Evolutionary conservation across 2,113 vertebrate genomes (phyloP).

Genomic region (Urocitellus parryii): DNA sequence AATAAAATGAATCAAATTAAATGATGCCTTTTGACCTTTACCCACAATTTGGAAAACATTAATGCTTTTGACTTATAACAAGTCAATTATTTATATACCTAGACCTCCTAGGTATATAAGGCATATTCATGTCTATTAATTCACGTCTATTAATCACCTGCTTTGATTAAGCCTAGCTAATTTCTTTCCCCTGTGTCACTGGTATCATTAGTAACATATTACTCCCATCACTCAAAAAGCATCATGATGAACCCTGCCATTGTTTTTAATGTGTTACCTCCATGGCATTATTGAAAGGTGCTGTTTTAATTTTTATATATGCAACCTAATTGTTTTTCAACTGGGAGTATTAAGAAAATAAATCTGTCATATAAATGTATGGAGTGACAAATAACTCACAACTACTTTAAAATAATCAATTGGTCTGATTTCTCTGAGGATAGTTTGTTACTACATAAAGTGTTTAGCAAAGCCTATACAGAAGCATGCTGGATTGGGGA

Average conservation of each 20-base stretch:
- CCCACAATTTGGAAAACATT: slow-evolving; percentile 68
- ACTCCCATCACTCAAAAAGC: slow-evolving; percentile 43
- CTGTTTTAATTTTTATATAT: slow-evolving; percentile 23
- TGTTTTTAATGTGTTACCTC: slow-evolving; percentile 51
- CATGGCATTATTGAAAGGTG: slow-evolving; percentile 61
- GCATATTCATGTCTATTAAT: slow-evolving; percentile 76
- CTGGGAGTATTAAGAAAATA: slow-evolving; percentile 69
- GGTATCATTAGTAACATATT: slow-evolving; percentile 57
- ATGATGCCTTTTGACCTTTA: slow-evolving; percentile 79
- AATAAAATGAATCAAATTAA: slow-evolving; percentile 84
- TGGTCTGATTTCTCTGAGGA: slow-evolving; percentile 56
- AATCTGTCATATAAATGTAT: slow-evolving; percentile 64
- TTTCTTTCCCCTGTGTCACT: slow-evolving; percentile 33
- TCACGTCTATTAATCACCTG: slow-evolving; percentile 80
- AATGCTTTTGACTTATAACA: slow-evolving; percentile 77
- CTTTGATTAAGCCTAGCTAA: slow-evolving; percentile 74
- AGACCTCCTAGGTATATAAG: slow-evolving; percentile 75
- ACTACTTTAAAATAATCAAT: slow-evolving; percentile 63
- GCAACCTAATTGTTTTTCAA: slow-evolving; percentile 73
- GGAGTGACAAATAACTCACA: slow-evolving; percentile 58
- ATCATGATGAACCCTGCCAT: slow-evolving; percentile 50
- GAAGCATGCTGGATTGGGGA: not conserved
- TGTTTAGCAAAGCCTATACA: not conserved
- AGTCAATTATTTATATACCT: slow-evolving; percentile 73
- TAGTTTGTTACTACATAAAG: not conserved